Conservation (phyloP, 2,113 vertebrate genomes). For the Dicaeum eximium region DNA sequence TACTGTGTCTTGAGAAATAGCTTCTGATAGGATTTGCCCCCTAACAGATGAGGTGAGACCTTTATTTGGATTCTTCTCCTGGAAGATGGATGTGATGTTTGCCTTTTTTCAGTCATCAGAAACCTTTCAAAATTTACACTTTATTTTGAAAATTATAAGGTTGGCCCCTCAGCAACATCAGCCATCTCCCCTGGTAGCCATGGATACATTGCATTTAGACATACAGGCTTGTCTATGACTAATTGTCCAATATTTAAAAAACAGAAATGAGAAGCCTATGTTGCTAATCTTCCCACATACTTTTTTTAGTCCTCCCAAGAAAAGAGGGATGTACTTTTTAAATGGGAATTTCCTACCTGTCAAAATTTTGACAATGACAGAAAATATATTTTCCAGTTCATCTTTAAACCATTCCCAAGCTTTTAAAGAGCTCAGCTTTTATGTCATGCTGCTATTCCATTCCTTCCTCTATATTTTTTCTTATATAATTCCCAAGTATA, state of each 20-base stretch:
- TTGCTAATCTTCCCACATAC: background rate
- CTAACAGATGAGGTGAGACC: background rate
- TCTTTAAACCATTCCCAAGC: background rate
- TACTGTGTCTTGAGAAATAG: background rate
- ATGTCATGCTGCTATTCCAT: background rate
- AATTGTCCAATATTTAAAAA: background rate
- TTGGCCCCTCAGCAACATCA: background rate
- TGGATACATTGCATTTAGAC: background rate
- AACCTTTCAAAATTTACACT: background rate
- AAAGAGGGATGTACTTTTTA: background rate
- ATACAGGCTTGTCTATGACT: background rate
- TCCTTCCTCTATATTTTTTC: background rate
- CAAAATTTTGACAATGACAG: background rate
- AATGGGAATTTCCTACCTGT: background rate
- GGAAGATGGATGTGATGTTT: background rate
- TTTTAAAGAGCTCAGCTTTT: background rate
- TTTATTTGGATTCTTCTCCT: background rate
- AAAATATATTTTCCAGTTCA: background rate
- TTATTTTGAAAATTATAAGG: background rate
- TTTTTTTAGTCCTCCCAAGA: background rate
- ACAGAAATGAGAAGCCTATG: background rate
- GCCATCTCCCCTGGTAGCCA: background rate
- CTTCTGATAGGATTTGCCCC: background rate
- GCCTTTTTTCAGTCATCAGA: background rate
- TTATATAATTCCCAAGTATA: background rate